Evolutionary conservation across 2,797 vertebrate genomes (phyloP).

Genomic region (Crenuchus spilurus): DNA sequence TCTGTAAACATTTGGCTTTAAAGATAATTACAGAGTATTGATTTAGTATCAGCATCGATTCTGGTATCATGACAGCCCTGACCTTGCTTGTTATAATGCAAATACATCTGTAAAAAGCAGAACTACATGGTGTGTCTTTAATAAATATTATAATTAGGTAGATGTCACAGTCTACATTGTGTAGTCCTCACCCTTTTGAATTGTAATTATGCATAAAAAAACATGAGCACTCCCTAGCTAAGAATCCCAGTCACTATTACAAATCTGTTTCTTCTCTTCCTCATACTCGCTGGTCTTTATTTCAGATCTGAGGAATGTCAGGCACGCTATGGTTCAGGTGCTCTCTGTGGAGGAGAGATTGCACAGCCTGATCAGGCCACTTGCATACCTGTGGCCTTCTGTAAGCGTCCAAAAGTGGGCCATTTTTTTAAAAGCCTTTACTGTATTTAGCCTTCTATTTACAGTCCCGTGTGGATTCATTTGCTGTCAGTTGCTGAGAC

Average conservation of each 20-base stretch:
- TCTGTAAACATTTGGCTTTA: too few relatives aligned
- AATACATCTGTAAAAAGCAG: too few relatives aligned
- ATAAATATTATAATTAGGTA: too few relatives aligned
- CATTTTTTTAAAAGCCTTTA: slow-evolving; percentile 7
- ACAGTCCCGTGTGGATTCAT: neutral
- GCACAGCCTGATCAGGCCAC: slow-evolving; percentile 55
- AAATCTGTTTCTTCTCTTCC: neutral
- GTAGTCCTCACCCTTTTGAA: too few relatives aligned
- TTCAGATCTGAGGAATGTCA: slow-evolving; percentile 67
- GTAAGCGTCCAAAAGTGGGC: slow-evolving; percentile 6
- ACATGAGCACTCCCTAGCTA: slow-evolving; percentile 5
- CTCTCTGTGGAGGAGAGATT: slow-evolving; percentile 42
- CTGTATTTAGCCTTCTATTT: neutral
- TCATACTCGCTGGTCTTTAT: slow-evolving; percentile 52
- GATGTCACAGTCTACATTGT: too few relatives aligned
- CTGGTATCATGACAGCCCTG: too few relatives aligned
- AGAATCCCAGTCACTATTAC: slow-evolving; percentile 6
- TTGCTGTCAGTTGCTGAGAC: neutral
- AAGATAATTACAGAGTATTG: too few relatives aligned
- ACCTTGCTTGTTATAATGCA: too few relatives aligned
- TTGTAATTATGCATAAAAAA: neutral
- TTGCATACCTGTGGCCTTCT: slow-evolving; percentile 53
- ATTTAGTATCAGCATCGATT: too few relatives aligned
- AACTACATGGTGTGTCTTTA: too few relatives aligned
- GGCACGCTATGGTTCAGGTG: slow-evolving; percentile 63